These are phyloP conservation scores for Galeopsomyia nigrocyanea DNA, from an alignment of 2,888 invertebrate genomes.

Conservation along the genomic window DNA sequence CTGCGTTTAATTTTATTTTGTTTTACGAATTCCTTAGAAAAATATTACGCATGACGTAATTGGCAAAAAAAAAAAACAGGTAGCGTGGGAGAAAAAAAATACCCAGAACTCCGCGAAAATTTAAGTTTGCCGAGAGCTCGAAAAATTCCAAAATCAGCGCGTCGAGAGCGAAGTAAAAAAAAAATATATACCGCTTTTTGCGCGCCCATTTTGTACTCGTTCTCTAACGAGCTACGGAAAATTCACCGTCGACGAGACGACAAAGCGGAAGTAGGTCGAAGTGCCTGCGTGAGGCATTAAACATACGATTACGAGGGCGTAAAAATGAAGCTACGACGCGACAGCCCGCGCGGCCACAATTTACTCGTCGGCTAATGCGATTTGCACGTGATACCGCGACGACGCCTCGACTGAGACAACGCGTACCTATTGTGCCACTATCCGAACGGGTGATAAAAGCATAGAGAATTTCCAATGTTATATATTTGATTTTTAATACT, in stretches of 20 bases:
- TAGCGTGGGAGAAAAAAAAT: too few relatives aligned
- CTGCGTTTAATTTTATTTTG: too few relatives aligned
- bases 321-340: conserved; percentile 24
- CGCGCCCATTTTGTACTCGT: not conserved
- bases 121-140: not conserved
- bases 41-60: conserved; percentile 12
- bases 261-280: conserved; percentile 20
- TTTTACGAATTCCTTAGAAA: not conserved
- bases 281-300: conserved; percentile 19
- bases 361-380: conserved; percentile 18
- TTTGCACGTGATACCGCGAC: not conserved
- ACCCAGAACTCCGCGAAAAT: not conserved
- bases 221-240: conserved; percentile 1
- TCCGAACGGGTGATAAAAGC: too few relatives aligned
- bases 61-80: not conserved
- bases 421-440: too few relatives aligned
- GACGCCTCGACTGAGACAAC: too few relatives aligned
- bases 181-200: not conserved
- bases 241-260: not conserved
- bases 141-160: not conserved
- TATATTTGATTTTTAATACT: too few relatives aligned
- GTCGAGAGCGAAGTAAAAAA: conserved; percentile 31
- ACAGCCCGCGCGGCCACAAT: conserved; percentile 2
- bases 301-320: conserved; percentile 35
- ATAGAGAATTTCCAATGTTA: too few relatives aligned